Evolutionary conservation across 2,113 vertebrate species (phyloP), one percentile per base, ranked within the genome.

Genomic region (Pedionomus torquatus): DNA sequence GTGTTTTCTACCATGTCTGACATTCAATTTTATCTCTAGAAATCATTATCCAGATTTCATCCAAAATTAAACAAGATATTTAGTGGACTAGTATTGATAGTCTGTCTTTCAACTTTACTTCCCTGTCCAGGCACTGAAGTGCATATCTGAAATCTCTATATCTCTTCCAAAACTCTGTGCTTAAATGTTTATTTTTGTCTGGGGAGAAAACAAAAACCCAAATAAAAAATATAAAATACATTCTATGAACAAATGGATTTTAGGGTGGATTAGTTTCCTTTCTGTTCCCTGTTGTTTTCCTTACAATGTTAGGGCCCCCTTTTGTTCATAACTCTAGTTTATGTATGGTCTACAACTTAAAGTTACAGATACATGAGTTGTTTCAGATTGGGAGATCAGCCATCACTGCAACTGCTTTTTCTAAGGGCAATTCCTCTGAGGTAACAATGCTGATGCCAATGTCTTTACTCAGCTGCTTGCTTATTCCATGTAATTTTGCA

Each of bases 391-490:
- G 87, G 26, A 57, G 24, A 49, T 49, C 55, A 65, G 24, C 44
- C 70, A 48, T 35, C n/a, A 13, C 28, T 31, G 18, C 26, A 84
- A 28, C 26, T 66, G 33, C 6, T 74, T 55, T 70, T 61, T 30
- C 41, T 78, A 1, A n/a, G 39, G n/a, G 6, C 64, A 68, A 41
- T 28, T 72, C 69, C 24, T 52, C n/a, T 49, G 21, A 75, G n/a
- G 28, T 49, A 71, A 33, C 19, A 48, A 17, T 46, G 44, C 5
- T 61, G 65, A 9, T 70, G 20, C 19, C 54, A 61, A 24, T n/a
- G 12, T 23, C 43, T 82, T 70, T 25, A n/a, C 24, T 84, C 0
- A 0, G 14, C 17, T 2, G 4, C 13, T 87, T 13, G 5, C 20
- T 81, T 7, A 0, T 69, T 82, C 21, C 55, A 85, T 44, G 5